Percentiles rank a stretch among this genome's conserved stretches.
Conservation (phyloP, 2,888 invertebrate species). For the Protonemura montana region DNA sequence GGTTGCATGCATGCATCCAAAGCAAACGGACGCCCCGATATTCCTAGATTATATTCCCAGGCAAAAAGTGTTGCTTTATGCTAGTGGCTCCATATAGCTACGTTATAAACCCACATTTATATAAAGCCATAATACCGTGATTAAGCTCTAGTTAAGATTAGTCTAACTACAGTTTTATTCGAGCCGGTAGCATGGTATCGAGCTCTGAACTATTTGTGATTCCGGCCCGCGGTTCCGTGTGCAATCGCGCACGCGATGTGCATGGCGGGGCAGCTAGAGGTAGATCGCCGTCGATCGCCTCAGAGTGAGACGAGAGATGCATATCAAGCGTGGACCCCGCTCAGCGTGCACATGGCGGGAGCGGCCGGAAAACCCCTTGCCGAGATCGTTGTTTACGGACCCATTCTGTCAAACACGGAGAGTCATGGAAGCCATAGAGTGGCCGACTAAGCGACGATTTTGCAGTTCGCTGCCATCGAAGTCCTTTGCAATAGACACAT, state of each 20-base stretch:
- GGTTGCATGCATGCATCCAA: neutral
- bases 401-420: neutral
- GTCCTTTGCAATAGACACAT: no score
- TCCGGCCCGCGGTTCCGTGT: neutral
- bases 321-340: neutral
- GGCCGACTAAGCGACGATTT: neutral
- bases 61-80: neutral
- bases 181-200: constrained; percentile 1
- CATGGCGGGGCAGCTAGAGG: neutral
- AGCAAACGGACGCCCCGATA: constrained; percentile 1
- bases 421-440: neutral
- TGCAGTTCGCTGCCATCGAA: no score
- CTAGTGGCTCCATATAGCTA: neutral
- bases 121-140: neutral
- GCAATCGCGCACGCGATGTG: constrained; percentile 17
- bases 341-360: neutral
- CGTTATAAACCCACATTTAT: neutral
- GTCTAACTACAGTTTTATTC: constrained; percentile 10
- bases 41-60: neutral
- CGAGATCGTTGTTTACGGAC: neutral
- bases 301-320: neutral
- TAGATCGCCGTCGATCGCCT: no score
- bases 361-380: neutral
- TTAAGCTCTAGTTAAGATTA: neutral
- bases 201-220: constrained; percentile 13